phyloP scores from a whole-genome alignment of 2,888 invertebrate species.

The Ochropacha duplaris region DNA sequence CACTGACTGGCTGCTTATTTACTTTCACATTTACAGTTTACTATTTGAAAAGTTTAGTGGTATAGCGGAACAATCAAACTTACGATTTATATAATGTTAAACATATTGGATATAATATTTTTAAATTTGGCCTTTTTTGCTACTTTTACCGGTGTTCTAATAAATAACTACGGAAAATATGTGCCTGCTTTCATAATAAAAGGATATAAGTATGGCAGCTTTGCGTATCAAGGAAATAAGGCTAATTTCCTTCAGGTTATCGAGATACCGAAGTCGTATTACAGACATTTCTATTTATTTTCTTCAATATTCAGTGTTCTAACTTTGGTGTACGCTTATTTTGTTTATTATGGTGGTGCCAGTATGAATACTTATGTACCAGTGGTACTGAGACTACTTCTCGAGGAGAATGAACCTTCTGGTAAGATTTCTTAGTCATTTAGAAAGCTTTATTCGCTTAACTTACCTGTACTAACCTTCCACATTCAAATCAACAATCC shows the following conservation, averaged over 20 bases:
- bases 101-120: conserved; percentile 72
- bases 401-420: conserved; percentile 68
- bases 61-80: too few relatives aligned
- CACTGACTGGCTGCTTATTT: not conserved
- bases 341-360: conserved; percentile 74
- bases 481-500: too few relatives aligned
- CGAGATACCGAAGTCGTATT: conserved; percentile 91
- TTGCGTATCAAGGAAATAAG: conserved; percentile 80
- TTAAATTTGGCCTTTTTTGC: conserved; percentile 67
- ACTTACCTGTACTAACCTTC: too few relatives aligned
- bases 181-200: conserved; percentile 86
- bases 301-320: conserved; percentile 83
- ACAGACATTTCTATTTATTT: conserved; percentile 90
- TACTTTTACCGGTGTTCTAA: conserved; percentile 83
- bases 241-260: conserved; percentile 71
- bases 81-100: conserved; percentile 28
- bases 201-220: conserved; percentile 89
- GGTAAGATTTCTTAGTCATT: conserved; percentile 62
- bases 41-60: not conserved
- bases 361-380: conserved; percentile 75
- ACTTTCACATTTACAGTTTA: not conserved
- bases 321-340: conserved; percentile 72
- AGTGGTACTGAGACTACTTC: conserved; percentile 70
- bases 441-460: not conserved
- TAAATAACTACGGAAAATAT: conserved; percentile 85